Evolutionary conservation across 2,113 vertebrate genomes (phyloP), one percentile per base, ranked within the genome.

Genomic region (Sphaerodactylus townsendi): DNA sequence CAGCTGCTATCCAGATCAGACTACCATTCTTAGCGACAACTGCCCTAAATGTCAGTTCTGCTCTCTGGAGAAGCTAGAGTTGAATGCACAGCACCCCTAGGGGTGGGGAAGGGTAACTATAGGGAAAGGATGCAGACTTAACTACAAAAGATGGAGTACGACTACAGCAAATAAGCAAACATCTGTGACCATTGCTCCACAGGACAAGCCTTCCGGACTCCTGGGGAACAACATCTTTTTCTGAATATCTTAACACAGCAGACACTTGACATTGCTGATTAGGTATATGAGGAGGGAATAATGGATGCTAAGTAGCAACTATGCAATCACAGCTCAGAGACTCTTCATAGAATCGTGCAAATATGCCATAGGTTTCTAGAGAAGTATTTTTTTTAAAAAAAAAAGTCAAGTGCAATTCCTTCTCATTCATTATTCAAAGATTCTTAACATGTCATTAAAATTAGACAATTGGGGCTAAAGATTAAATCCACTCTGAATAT

Each of bases 381-480:
- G 25, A 76, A 53, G 50, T 82, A 64, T 11, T 85, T 0, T 53
- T 65, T 17, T 59, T n/a, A n/a, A n/a, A 53, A 59, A 62, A 62
- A 62, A 50, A 50, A 79, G 75, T 76, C 5, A 77, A 74, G 74
- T 71, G 0, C 25, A 77, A 70, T 78, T 87, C 6, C 17, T 84
- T n/a, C 25, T 87, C 1, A 87, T 87, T 90, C 50, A 59, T 69
- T 21, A 71, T 85, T 75, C 73, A 69, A 10, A 78, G 59, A 39
- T 89, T 59, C 21, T 84, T 83, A 82, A 17, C 19, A 76, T 2
- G 14, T 83, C 59, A 2, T 83, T 89, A 84, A 69, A 8, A 77
- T 76, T 85, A 78, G 80, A 70, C 41, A 89, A 81, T 70, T 82
- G 53, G 82, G 84, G 2, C 28, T 84, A 90, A 85, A 82, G 0